Evolutionary conservation across 2,888 invertebrate genomes (phyloP).

Genomic region (Lasius fuliginosus): DNA sequence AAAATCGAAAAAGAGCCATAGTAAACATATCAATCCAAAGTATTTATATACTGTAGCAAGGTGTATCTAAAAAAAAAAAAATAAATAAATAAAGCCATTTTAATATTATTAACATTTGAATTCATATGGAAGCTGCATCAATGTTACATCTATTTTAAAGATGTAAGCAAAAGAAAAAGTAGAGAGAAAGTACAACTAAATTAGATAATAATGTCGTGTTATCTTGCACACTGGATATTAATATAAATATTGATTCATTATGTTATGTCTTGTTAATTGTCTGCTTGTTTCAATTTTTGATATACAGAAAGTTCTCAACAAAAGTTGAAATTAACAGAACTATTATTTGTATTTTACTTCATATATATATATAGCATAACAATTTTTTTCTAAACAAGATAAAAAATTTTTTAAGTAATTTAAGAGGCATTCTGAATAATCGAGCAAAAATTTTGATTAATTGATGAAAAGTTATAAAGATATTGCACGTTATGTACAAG

Average conservation of each 20-base stretch:
- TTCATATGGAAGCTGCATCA: neutral
- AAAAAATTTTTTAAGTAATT: no score
- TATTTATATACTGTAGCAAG: neutral
- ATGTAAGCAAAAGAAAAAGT: neutral
- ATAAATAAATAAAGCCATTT: neutral
- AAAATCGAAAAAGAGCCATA: neutral
- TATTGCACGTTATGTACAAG: neutral
- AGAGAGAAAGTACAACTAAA: neutral
- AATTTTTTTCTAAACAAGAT: no score
- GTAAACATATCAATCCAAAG: neutral
- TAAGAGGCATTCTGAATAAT: no score
- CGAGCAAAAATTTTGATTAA: no score
- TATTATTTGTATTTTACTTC: neutral
- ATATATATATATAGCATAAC: neutral
- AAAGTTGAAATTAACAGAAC: neutral
- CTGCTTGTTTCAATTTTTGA: conserved; percentile 3
- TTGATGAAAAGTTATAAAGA: no score
- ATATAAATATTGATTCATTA: neutral
- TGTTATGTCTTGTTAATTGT: neutral
- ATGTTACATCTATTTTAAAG: neutral
- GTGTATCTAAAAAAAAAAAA: neutral
- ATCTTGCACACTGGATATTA: neutral
- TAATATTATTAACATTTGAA: neutral
- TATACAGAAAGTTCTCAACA: neutral
- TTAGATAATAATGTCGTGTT: neutral